Base-by-base conservation (phyloP, 1,140 invertebrate genomes). In the Hormaphis cornu region DNA sequence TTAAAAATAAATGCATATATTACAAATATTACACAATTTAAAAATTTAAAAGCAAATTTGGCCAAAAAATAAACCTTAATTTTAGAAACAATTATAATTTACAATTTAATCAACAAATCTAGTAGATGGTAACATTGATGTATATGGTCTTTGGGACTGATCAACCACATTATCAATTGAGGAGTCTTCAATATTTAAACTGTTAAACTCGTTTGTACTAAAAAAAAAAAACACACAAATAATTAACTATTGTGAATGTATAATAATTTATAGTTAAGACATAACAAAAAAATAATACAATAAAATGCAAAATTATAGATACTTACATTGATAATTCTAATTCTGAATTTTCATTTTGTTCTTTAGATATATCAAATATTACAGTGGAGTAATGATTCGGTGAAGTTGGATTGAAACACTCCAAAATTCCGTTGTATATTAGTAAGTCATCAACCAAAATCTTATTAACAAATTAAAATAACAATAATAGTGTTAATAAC, bases 371-470 rank as follows among this genome's bases (percentile, higher is more conserved):
- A 22, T 53, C 33, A 69, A 69, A 69, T 54, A 40, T 69, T 3
- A 56, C 35, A 5, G 35, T 40, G 12, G 54, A 71, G 42, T 18
- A 42, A 5, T 54, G 33, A 35, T 53, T 66, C 33, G 50, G 16
- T 48, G 61, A 33, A 69, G 58, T 76, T 4, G 78, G 48, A 18
- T 59, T 74, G 12, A 79, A 80, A 26, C 78, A 76, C 26, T 84
- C 81, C 70, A 88, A 75, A 4, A 79, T 81, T 18, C 87, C 87
- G 77, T 89, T 89, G 74, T 87, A 89, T n/a, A 90, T 79, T 48
- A 90, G 75, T 40, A 90, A 77, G 76, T 90, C 88, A 77, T 90
- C 88, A 30, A 90, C 84, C 72, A 89, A 78, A 61, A 90, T 83
- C 85, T 87, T 71, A 26, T 77, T 75, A 52, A 69, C 44, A 50